Conservation (phyloP, 2,113 vertebrate species). For the Prietella phreatophila region DNA sequence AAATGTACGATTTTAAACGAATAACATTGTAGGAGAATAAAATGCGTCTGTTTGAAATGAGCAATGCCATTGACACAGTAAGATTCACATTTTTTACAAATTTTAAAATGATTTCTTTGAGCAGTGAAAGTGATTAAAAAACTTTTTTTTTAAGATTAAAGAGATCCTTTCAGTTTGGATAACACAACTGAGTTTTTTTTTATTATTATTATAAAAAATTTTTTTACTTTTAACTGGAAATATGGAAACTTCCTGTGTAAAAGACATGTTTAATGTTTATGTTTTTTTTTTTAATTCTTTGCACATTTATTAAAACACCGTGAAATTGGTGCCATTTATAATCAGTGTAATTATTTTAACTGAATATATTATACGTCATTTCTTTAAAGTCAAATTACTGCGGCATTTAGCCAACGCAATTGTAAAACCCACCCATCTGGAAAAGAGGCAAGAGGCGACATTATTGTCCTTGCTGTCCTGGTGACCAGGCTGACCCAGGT, state of each 20-base stretch:
- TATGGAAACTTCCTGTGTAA: not conserved
- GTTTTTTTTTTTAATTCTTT: not conserved
- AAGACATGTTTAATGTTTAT: not conserved
- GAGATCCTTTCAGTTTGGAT: not conserved
- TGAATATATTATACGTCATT: not conserved
- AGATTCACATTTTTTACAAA: too few relatives aligned
- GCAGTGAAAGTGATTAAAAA: not conserved
- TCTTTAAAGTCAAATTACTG: not conserved
- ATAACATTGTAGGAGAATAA: not conserved
- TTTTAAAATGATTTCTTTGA: not conserved
- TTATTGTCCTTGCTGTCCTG: slow-evolving; percentile 36
- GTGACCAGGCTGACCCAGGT: slow-evolving; percentile 48
- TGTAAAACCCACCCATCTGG: not conserved
- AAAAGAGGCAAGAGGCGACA: not conserved
- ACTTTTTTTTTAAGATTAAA: too few relatives aligned
- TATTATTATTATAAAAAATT: not conserved
- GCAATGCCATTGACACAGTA: too few relatives aligned
- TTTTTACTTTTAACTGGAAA: not conserved
- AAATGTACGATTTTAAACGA: not conserved
- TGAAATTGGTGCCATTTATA: not conserved
- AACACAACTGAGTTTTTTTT: not conserved
- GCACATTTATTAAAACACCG: not conserved
- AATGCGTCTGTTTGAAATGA: too few relatives aligned
- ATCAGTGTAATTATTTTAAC: slow-evolving; percentile 1
- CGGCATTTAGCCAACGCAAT: not conserved